Evolutionary conservation across 2,888 invertebrate genomes (phyloP).

Genomic region (Sesamia inferens): DNA sequence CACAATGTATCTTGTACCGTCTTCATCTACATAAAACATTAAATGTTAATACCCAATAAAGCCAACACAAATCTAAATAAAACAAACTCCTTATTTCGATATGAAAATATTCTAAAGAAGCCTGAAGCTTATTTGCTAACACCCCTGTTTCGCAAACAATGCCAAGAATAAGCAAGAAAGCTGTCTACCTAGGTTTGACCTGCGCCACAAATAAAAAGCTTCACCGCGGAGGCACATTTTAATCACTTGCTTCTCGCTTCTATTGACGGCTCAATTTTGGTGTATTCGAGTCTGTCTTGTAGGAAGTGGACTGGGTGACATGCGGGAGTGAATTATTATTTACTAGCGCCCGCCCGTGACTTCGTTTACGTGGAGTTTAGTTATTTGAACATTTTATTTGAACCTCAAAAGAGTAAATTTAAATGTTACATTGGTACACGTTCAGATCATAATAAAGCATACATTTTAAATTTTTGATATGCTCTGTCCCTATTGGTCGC

Average conservation of each 20-base stretch:
- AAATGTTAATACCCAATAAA: conserved; percentile 1
- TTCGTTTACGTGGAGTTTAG: too few species aligned
- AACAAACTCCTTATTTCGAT: neutral
- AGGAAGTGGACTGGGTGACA: conserved; percentile 22
- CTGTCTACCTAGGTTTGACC: conserved; percentile 61
- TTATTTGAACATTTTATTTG: too few species aligned
- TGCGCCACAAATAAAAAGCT: conserved; percentile 59
- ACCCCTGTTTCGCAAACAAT: conserved; percentile 53
- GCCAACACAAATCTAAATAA: conserved; percentile 16
- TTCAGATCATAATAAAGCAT: too few species aligned
- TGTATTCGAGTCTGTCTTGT: conserved; percentile 57
- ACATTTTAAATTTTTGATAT: too few species aligned
- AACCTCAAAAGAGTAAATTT: too few species aligned
- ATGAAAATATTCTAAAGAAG: conserved; percentile 37
- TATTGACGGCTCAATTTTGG: conserved; percentile 73
- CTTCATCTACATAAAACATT: neutral
- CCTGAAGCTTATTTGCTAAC: conserved; percentile 58
- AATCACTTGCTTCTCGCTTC: conserved; percentile 69
- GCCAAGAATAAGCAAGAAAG: conserved; percentile 27
- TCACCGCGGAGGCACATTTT: conserved; percentile 66
- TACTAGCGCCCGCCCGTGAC: too few species aligned
- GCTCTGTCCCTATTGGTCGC: too few species aligned
- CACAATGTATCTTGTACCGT: neutral
- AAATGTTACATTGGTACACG: too few species aligned
- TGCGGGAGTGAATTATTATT: neutral